These are phyloP conservation scores for Parambassis ranga DNA, from an alignment of 2,797 vertebrate species.

Conservation along the genomic window DNA sequence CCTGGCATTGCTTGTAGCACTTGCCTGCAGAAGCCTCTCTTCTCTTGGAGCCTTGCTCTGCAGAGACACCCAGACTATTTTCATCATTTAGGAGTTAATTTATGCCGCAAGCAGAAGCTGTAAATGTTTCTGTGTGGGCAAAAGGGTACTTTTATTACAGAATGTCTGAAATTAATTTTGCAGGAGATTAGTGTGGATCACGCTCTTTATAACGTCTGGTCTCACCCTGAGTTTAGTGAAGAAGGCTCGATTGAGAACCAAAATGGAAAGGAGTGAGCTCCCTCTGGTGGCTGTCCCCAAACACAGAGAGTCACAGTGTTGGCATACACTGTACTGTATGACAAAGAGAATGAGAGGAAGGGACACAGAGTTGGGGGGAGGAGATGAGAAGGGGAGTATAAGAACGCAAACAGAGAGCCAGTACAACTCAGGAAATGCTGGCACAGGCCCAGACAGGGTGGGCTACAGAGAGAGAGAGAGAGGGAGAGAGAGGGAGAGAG, in stretches of 20 bases:
- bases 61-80: constrained; percentile 44
- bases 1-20: constrained; percentile 25
- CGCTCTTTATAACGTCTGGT: constrained; percentile 44
- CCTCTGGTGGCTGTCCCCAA: constrained; percentile 61
- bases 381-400: constrained; percentile 2
- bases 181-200: constrained; percentile 61
- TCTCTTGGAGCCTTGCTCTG: constrained; percentile 11
- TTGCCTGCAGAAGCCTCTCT: constrained; percentile 15
- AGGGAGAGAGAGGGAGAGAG: constrained; percentile 59
- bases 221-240: constrained; percentile 19
- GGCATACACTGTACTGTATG: background rate
- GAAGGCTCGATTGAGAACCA: background rate
- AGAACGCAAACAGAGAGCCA: constrained; percentile 22
- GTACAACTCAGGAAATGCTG: constrained; percentile 36
- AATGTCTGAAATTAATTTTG: constrained; percentile 73
- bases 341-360: background rate
- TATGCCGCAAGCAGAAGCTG: constrained; percentile 47
- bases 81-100: constrained; percentile 64
- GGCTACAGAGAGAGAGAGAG: constrained; percentile 48
- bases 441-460: constrained; percentile 30
- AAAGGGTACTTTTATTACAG: constrained; percentile 71
- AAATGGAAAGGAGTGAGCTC: constrained; percentile 35
- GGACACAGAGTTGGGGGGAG: background rate
- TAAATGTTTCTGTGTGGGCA: constrained; percentile 48
- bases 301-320: background rate